These are phyloP conservation scores for Crossocerus cetratus DNA, from an alignment of 2,888 invertebrate species.

Conservation along the genomic window DNA sequence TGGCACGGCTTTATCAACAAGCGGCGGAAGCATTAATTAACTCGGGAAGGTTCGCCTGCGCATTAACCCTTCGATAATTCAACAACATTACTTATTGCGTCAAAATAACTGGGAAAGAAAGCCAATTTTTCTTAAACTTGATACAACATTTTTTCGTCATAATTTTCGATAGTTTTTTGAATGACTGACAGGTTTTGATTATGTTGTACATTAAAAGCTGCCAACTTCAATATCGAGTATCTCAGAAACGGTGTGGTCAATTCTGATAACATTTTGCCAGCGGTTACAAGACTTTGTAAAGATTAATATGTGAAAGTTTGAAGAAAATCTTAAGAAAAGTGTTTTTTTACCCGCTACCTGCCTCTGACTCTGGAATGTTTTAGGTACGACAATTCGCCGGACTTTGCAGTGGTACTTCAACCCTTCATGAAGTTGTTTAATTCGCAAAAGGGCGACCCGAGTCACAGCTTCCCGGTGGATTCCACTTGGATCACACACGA, in stretches of 20 bases:
- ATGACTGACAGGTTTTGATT: too few species aligned
- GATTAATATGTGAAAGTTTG: too few species aligned
- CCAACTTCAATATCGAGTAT: too few species aligned
- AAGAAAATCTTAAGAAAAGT: too few species aligned
- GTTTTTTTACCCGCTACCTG: too few species aligned
- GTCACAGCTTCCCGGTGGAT: conserved; percentile 79
- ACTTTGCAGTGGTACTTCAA: conserved; percentile 86
- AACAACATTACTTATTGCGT: not conserved
- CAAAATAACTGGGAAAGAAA: too few species aligned
- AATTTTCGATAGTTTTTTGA: too few species aligned
- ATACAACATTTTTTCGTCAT: too few species aligned
- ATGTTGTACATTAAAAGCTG: not conserved
- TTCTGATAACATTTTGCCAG: not conserved
- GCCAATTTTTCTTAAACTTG: too few species aligned
- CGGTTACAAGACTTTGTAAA: too few species aligned
- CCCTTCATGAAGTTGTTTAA: conserved; percentile 86
- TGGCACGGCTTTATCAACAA: conserved; percentile 83
- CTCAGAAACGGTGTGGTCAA: not conserved
- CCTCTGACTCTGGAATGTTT: too few species aligned
- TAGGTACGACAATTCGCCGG: conserved; percentile 82
- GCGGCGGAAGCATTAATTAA: conserved; percentile 82
- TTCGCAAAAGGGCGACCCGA: conserved; percentile 78
- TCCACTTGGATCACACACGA: conserved; percentile 85
- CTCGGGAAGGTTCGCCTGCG: conserved; percentile 72
- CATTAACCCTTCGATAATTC: not conserved